A percentile compares a stretch with the other conserved stretches of the same genome.
Conservation (phyloP, 2,888 invertebrate species). For the Tenthredo mesomela region DNA sequence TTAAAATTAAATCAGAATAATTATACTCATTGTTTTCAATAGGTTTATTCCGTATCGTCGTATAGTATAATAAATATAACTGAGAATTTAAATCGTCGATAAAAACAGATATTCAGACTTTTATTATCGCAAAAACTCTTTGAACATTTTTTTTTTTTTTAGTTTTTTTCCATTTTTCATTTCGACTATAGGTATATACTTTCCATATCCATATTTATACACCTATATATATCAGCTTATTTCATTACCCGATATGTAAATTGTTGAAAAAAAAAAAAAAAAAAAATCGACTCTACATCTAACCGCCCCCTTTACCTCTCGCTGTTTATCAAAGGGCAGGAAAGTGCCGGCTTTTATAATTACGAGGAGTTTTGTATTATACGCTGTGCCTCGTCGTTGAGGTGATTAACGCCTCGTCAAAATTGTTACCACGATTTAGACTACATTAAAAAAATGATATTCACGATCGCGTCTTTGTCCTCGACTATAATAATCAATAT, state of each 20-base stretch:
- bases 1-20: neutral
- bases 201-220: too few relatives aligned
- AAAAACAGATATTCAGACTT: neutral
- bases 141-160: too few relatives aligned
- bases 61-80: neutral
- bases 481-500: neutral
- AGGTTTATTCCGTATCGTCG: neutral
- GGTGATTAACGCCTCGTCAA: neutral
- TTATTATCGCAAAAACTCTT: neutral
- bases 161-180: too few relatives aligned
- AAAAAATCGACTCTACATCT: neutral
- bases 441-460: neutral
- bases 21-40: neutral
- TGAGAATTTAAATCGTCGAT: neutral
- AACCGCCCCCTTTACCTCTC: neutral
- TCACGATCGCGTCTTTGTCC: neutral
- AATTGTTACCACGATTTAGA: neutral
- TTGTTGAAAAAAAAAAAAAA: neutral
- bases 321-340: constrained; percentile 4
- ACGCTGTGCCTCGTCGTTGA: neutral
- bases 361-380: neutral
- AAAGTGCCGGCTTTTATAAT: neutral
- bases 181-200: too few relatives aligned
- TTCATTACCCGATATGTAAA: neutral
- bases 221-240: neutral